A percentile compares a stretch with the other conserved stretches of the same genome.
These are phyloP conservation scores for Takifugu rubripes DNA, from an alignment of 2,797 vertebrate genomes.

Conservation along the genomic window DNA sequence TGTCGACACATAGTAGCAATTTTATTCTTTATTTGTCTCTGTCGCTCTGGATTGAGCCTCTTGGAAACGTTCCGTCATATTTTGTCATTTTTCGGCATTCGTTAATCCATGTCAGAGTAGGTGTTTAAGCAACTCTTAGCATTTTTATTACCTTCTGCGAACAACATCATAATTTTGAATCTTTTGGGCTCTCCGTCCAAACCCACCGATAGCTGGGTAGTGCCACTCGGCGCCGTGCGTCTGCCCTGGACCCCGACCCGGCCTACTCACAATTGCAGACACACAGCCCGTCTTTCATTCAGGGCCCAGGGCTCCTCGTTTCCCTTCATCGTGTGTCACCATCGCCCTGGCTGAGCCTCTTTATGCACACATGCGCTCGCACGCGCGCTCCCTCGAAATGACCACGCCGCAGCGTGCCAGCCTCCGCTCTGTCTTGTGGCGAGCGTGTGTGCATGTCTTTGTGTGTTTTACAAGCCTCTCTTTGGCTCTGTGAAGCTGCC, in stretches of 20 bases:
- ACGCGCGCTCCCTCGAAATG: constrained; percentile 46
- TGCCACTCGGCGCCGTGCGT: constrained; percentile 52
- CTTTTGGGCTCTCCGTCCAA: constrained; percentile 32
- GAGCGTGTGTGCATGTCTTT: constrained; percentile 59
- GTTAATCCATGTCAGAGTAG: background rate
- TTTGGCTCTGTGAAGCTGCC: constrained; percentile 68
- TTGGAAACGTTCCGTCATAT: background rate
- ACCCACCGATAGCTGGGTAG: constrained; percentile 44
- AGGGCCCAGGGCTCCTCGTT: constrained; percentile 40
- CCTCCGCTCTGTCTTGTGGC: constrained; percentile 60
- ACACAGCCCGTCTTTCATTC: constrained; percentile 61
- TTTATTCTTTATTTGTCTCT: no score
- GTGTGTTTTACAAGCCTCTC: constrained; percentile 65
- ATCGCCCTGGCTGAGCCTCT: constrained; percentile 62
- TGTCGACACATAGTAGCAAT: no score
- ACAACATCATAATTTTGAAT: constrained; percentile 40
- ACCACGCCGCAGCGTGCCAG: constrained; percentile 53
- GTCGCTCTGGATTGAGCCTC: no score
- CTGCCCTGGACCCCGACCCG: constrained; percentile 44
- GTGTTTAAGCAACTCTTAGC: background rate
- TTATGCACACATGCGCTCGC: constrained; percentile 35
- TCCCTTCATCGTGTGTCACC: constrained; percentile 65
- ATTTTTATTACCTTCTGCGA: constrained; percentile 28
- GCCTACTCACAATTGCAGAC: constrained; percentile 47
- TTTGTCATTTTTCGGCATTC: background rate